Percentiles rank a stretch among this genome's conserved stretches.
Evolutionary conservation across 2,888 invertebrate species (phyloP).

Genomic region (Ptychoptera contaminata): DNA sequence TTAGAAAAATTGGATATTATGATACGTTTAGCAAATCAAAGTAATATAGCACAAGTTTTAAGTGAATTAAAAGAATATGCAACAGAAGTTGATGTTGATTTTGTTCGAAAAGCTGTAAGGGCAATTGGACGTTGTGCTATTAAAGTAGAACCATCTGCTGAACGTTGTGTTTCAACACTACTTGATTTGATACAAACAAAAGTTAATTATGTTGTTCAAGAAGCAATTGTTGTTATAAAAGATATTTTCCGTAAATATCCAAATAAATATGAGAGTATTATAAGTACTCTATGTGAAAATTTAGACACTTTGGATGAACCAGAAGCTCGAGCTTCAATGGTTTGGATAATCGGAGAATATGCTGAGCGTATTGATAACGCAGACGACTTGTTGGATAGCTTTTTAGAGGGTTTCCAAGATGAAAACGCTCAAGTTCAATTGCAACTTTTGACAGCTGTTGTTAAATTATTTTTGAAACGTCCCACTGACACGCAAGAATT

Average conservation of each 20-base stretch:
- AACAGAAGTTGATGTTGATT: conserved; percentile 98
- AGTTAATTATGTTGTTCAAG: conserved; percentile 99
- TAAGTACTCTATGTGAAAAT: conserved; percentile 97
- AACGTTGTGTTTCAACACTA: conserved; percentile 93
- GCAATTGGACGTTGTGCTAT: conserved; percentile 99
- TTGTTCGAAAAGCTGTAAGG: conserved; percentile 95
- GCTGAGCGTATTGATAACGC: conserved; percentile 99
- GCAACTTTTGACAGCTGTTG: conserved; percentile 93
- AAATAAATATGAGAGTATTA: conserved; percentile 99
- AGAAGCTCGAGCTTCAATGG: conserved; percentile 97
- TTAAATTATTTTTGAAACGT: conserved; percentile 93
- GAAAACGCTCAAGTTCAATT: conserved; percentile 95
- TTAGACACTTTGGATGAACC: conserved; percentile 97
- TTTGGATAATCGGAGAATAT: conserved; percentile 88
- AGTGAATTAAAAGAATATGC: conserved; percentile 98
- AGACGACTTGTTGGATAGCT: conserved; percentile 93
- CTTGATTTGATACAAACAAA: conserved; percentile 98
- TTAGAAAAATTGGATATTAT: conserved; percentile 97
- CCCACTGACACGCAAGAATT: conserved; percentile 97
- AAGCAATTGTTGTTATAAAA: conserved; percentile 98
- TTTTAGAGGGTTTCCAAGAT: conserved; percentile 94
- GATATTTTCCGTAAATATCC: conserved; percentile 96
- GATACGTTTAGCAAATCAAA: conserved; percentile 95
- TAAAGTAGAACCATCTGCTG: conserved; percentile 95
- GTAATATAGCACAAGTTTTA: conserved; percentile 94